Base-by-base conservation (phyloP, 1,140 invertebrate species). In the Rhopalosiphum padi region DNA sequence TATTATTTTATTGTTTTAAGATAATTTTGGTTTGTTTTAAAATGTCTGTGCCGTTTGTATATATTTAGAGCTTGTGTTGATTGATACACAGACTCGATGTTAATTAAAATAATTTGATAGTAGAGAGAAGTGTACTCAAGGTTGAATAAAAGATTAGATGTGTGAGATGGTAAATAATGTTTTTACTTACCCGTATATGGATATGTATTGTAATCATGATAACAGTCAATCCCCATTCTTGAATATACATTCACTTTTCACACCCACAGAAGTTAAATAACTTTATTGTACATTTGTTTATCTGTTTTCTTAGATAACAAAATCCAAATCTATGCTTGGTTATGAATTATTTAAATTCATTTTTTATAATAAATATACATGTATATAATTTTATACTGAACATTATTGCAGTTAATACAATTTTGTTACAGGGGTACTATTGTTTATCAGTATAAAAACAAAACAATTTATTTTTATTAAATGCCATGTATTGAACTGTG, bases 241-340 rank as follows among this genome's bases (percentile, higher is more conserved):
- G 15, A 30, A 90, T 23, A 90, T 43, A 90, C 88, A 55, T 90
- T 90, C 88, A 41, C 53, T 90, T 41, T 60, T 90, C 89, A 60
- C 89, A 68, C 89, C 89, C 37, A 90, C 89, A 90, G 37, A 68
- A 90, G 89, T 90, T 21, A 90, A 90, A 90, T 90, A 68, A 68
- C 89, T 60, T 60, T 23, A 35, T 23, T 53, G 37, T 55, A 53
- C 35, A 55, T 55, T 51, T 35, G n/a, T 92, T 77, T 51, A 55
- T 37, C 25, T 51, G 41, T 7, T 37, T 23, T 89, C 22, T 41
- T 35, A 91, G 68, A 91, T 90, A 60, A 51, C n/a, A 51, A 88
- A 7, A n/a, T 25, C 3, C 41, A 21, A 30, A 85, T 25, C 37
- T 85, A 43, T 43, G 43, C 25, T 85, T 43, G 22, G 25, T 86